Percentiles rank a stretch among this genome's conserved stretches.
These are phyloP conservation scores for Apodemus agrarius DNA, from an alignment of 2,797 vertebrate genomes.

Conservation along the genomic window DNA sequence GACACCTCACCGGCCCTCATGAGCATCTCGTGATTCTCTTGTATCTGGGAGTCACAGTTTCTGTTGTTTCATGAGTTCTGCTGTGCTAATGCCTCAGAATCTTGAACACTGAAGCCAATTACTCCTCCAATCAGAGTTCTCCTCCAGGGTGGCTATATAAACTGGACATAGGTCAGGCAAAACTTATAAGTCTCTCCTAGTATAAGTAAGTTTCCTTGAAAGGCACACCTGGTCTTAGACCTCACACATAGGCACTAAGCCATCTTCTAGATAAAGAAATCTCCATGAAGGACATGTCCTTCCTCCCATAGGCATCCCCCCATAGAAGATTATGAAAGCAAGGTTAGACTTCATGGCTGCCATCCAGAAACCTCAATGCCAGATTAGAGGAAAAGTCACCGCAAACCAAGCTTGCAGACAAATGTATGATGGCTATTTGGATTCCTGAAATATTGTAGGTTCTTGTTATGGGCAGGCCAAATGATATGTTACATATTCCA, in stretches of 20 bases:
- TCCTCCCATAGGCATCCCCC: background rate
- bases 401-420: background rate
- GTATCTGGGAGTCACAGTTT: background rate
- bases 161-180: background rate
- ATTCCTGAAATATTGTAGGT: background rate
- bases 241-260: background rate
- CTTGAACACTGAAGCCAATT: background rate
- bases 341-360: background rate
- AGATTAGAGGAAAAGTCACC: background rate
- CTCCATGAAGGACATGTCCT: background rate
- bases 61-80: background rate
- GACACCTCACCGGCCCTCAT: background rate
- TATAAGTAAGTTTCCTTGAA: background rate
- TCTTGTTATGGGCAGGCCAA: background rate
- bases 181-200: background rate
- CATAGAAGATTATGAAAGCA: too few relatives aligned
- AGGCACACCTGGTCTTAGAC: background rate
- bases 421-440: background rate
- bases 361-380: background rate
- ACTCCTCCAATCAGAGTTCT: background rate
- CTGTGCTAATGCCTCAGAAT: background rate
- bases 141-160: background rate
- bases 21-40: background rate
- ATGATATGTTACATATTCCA: background rate
- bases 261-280: background rate